Percentiles rank a stretch among this genome's conserved stretches.
phyloP scores from a whole-genome alignment of 2,888 invertebrate species.

The Drosophila leonis region DNA sequence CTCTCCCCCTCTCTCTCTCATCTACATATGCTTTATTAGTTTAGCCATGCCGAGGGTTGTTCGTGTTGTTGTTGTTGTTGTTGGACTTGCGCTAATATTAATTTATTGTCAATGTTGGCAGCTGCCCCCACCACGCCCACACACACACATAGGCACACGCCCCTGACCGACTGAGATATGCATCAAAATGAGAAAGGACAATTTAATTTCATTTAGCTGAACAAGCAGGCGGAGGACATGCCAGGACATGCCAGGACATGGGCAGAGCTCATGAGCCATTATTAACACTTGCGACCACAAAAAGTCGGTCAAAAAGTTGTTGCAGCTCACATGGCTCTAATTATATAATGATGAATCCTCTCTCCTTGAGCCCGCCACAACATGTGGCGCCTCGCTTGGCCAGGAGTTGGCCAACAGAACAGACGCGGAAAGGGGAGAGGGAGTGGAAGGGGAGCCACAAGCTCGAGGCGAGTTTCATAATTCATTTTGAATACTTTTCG shows the following conservation, averaged over 20 bases:
- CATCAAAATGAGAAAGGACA: slow-evolving; percentile 80
- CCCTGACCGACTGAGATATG: slow-evolving; percentile 50
- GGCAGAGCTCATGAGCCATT: slow-evolving; percentile 60
- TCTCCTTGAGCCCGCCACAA: slow-evolving; percentile 11
- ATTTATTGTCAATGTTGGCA: slow-evolving; percentile 70
- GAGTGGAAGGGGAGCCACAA: no score
- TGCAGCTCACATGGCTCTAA: slow-evolving; percentile 63
- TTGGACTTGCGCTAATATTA: slow-evolving; percentile 67
- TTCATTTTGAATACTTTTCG: slow-evolving; percentile 76
- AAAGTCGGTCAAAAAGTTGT: slow-evolving; percentile 70
- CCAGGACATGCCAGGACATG: slow-evolving; percentile 8
- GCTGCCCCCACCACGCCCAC: slow-evolving; percentile 10
- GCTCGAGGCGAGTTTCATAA: slow-evolving; percentile 63
- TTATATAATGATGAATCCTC: slow-evolving; percentile 81
- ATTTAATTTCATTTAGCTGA: slow-evolving; percentile 76
- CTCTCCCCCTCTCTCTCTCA: slow-evolving; percentile 2
- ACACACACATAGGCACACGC: neutral
- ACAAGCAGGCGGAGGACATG: slow-evolving; percentile 19
- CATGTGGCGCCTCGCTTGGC: slow-evolving; percentile 48
- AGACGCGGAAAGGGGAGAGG: no score
- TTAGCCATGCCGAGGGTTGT: slow-evolving; percentile 53
- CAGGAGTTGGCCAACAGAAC: slow-evolving; percentile 25
- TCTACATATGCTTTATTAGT: slow-evolving; percentile 76
- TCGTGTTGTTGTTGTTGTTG: slow-evolving; percentile 30
- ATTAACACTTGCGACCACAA: slow-evolving; percentile 78